Conservation (phyloP, 2,113 vertebrate species). For the Phyllostomus discolor region DNA sequence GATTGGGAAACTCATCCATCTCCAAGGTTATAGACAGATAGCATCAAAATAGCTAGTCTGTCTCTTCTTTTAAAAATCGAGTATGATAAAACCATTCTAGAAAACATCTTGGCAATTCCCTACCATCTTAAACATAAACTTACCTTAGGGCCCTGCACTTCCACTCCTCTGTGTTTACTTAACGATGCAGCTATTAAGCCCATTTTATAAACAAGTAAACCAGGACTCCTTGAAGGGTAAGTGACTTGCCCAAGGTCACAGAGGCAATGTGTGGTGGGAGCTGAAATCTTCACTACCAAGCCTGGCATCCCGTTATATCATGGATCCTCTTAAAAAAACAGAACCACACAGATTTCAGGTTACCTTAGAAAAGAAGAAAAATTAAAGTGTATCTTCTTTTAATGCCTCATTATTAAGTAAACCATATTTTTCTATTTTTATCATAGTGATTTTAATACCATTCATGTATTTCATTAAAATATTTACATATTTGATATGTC, state of each 20-base stretch:
- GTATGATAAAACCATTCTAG: not conserved
- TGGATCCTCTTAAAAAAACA: not conserved
- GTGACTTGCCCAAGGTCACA: not conserved
- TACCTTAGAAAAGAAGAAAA: not conserved
- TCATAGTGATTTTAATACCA: not conserved
- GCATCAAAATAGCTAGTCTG: not conserved
- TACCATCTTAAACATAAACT: not conserved
- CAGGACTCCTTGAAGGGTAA: not conserved
- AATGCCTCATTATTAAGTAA: not conserved
- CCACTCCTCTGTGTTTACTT: not conserved
- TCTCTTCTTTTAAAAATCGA: not conserved
- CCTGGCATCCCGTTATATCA: not conserved
- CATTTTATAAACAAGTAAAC: not conserved
- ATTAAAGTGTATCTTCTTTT: not conserved
- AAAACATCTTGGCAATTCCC: not conserved
- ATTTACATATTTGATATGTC: not conserved
- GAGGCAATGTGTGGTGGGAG: not conserved
- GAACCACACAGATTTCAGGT: not conserved
- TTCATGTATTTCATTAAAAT: not conserved
- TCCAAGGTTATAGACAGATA: not conserved
- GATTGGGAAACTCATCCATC: not conserved
- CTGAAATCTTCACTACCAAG: not conserved
- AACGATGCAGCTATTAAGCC: not conserved
- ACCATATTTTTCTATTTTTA: not conserved
- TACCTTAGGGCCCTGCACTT: not conserved